Evolutionary conservation across 2,888 invertebrate species (phyloP).

Genomic region (Archips xylosteana): DNA sequence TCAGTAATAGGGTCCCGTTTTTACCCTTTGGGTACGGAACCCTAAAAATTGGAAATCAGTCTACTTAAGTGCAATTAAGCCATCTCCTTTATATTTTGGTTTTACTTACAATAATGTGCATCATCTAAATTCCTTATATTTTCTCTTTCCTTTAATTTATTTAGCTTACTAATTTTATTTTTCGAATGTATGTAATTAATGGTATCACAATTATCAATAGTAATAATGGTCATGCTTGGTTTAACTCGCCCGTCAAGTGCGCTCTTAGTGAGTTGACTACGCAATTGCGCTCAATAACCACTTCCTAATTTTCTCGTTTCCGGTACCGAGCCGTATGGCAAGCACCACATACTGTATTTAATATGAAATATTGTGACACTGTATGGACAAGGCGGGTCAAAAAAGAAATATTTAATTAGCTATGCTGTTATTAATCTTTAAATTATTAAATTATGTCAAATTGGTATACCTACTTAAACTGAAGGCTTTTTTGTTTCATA

Average conservation of each 20-base stretch:
- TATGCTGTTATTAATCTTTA: not conserved
- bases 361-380: not conserved
- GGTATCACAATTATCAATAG: slow-evolving; percentile 6
- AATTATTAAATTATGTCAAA: too few species aligned
- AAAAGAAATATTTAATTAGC: not conserved
- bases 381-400: not conserved
- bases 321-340: slow-evolving; percentile 54
- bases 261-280: slow-evolving; percentile 50
- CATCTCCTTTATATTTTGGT: too few species aligned
- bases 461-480: too few species aligned
- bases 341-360: not conserved
- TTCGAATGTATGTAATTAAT: not conserved
- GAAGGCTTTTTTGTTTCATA: too few species aligned
- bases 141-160: too few species aligned
- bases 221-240: slow-evolving; percentile 8
- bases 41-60: too few species aligned
- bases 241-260: slow-evolving; percentile 41
- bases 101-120: not conserved
- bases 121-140: too few species aligned
- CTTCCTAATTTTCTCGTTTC: slow-evolving; percentile 83
- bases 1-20: too few species aligned
- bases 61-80: too few species aligned
- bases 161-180: too few species aligned
- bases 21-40: too few species aligned
- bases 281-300: slow-evolving; percentile 79